These are phyloP conservation scores for Ctenomys sociabilis DNA, from an alignment of 2,113 vertebrate species.

Conservation along the genomic window DNA sequence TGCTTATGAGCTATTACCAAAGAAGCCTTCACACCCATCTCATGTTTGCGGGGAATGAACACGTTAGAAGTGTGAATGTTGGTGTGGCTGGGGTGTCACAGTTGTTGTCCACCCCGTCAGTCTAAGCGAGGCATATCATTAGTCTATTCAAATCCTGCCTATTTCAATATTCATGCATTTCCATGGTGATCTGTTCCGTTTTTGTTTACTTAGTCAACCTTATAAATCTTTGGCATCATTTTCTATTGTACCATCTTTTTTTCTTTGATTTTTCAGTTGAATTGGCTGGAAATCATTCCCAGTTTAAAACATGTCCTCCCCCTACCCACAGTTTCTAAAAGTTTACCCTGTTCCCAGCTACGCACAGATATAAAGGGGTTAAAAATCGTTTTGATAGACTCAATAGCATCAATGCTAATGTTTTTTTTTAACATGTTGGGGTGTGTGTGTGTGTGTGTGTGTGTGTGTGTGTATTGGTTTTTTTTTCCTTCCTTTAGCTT, in stretches of 20 bases:
- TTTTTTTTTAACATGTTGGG: conserved; percentile 57
- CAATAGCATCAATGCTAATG: conserved; percentile 48
- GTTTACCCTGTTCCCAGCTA: conserved; percentile 25
- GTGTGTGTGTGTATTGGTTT: not conserved
- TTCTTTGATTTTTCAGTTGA: conserved; percentile 68
- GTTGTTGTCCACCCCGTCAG: conserved; percentile 80
- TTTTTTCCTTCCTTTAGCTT: conserved; percentile 19
- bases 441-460: not conserved
- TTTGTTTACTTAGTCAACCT: conserved; percentile 80
- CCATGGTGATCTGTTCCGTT: conserved; percentile 77
- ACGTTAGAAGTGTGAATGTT: conserved; percentile 60
- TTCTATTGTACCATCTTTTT: conserved; percentile 51
- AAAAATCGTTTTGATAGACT: conserved; percentile 50
- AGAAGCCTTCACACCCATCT: conserved; percentile 44
- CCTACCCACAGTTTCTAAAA: conserved; percentile 14
- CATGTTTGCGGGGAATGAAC: conserved; percentile 75
- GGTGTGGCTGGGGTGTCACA: conserved; percentile 68
- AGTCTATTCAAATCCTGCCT: conserved; percentile 78
- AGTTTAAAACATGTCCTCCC: conserved; percentile 34
- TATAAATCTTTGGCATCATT: conserved; percentile 76
- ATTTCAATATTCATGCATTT: conserved; percentile 81
- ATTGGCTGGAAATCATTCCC: conserved; percentile 61
- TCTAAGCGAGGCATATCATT: conserved; percentile 75
- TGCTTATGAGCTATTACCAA: conserved; percentile 42
- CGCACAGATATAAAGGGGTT: conserved; percentile 52